Base-by-base conservation (phyloP, 2,888 invertebrate species). In the Pterostichus niger region DNA sequence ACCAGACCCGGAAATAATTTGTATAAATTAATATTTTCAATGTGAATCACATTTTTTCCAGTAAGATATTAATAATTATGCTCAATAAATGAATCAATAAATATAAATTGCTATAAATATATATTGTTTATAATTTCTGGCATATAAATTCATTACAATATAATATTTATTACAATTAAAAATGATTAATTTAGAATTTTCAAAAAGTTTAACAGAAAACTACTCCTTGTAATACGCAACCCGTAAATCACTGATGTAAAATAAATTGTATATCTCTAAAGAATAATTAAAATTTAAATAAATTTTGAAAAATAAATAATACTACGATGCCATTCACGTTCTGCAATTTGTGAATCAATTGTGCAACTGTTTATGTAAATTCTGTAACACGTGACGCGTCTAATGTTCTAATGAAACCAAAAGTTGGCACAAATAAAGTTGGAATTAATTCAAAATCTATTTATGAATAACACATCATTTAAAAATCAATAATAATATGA, bases 401-500 rank as follows among this genome's bases (percentile, higher is more conserved):
- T n/a, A 6, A 40, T 7, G 40, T 40, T 76, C 24, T 33, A 76
- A 35, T 61, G 79, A 79, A 79, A 79, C 5, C 2, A 79, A 79
- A 64, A 79, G 77, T 79, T 79, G 77, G 24, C 64, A 10, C 49
- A 46, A 46, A 44, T 15, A 24, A 17, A 13, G 24, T 79, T 79
- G 79, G 79, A 79, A 9, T 31, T 1, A 9, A 64, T n/a, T 64
- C 79, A 79, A 79, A 59, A 13, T 61, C 59, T 71, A 71, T 71
- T 64, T 64, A 11, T 3, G 6, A 40, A 9, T 1, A 0, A 9
- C 9, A 6, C 40, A 40, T 40, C 40, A 40, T 40, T 40, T 9
- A 3, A 40, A 35, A 40, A 40, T 40, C 40, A 40, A 40, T 40
- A 9, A 40, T 7, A 40, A 40, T 7, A 40, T 40, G 40, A 40